These are phyloP conservation scores for Andrena cerasifolii DNA, from an alignment of 1,140 invertebrate species.

Conservation along the genomic window DNA sequence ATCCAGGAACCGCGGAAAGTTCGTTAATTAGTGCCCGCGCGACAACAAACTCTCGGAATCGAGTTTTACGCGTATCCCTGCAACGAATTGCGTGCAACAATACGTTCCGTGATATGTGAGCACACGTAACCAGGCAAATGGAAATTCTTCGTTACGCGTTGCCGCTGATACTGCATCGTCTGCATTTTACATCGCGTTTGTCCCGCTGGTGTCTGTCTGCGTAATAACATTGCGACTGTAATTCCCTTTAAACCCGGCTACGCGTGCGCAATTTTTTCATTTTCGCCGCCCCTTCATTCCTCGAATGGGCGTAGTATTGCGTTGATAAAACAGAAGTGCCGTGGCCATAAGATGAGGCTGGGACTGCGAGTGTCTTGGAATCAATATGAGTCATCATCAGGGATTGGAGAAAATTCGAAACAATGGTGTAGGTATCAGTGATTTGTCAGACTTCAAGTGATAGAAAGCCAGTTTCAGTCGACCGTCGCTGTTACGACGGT, in stretches of 20 bases:
- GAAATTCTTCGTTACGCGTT: slow-evolving; percentile 27
- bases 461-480: no score
- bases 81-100: slow-evolving; percentile 38
- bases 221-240: slow-evolving; percentile 1
- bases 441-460: no score
- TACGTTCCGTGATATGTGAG: slow-evolving; percentile 1
- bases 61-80: slow-evolving; percentile 25
- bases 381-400: no score
- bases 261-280: neutral
- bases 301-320: no score
- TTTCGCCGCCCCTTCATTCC: neutral
- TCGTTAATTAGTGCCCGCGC: slow-evolving; percentile 60
- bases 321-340: no score
- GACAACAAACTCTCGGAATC: slow-evolving; percentile 15
- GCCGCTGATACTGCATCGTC: slow-evolving; percentile 23
- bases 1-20: slow-evolving; percentile 49
- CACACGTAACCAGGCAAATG: slow-evolving; percentile 26
- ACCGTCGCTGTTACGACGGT: no score
- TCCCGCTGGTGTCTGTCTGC: slow-evolving; percentile 21
- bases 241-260: slow-evolving; percentile 15
- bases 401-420: no score
- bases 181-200: slow-evolving; percentile 14
- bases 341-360: no score
- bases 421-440: no score
- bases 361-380: no score